These are phyloP conservation scores for Clinocottus analis DNA, from an alignment of 2,113 vertebrate species.

Conservation along the genomic window DNA sequence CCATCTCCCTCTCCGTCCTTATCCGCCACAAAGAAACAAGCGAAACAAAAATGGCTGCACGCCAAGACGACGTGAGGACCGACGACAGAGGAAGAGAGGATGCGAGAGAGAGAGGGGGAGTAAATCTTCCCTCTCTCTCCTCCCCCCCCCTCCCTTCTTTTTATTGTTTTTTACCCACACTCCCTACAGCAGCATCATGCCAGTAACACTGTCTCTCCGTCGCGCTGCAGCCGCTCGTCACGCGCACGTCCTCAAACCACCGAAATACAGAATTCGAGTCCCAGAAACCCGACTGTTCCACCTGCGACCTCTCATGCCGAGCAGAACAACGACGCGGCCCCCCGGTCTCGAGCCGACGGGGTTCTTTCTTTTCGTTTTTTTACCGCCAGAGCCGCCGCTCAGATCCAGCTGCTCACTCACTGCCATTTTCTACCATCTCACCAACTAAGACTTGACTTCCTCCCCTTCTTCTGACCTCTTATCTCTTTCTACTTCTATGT, in stretches of 20 bases:
- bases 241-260: slow-evolving; percentile 38
- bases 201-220: slow-evolving; percentile 67
- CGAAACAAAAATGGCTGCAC: slow-evolving; percentile 14
- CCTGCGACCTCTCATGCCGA: slow-evolving; percentile 21
- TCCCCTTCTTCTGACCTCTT: background rate
- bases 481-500: slow-evolving; percentile 32
- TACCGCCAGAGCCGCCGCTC: slow-evolving; percentile 10
- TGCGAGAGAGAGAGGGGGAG: background rate
- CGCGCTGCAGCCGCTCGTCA: slow-evolving; percentile 43
- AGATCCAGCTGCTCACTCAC: slow-evolving; percentile 61
- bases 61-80: slow-evolving; percentile 64
- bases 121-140: slow-evolving; percentile 7
- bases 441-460: background rate
- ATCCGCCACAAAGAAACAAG: slow-evolving; percentile 34
- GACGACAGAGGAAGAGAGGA: slow-evolving; percentile 57
- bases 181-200: slow-evolving; percentile 71
- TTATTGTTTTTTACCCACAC: slow-evolving; percentile 56
- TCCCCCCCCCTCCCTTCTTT: background rate
- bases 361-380: background rate
- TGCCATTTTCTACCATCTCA: slow-evolving; percentile 47
- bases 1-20: slow-evolving; percentile 30
- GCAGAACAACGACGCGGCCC: slow-evolving; percentile 42
- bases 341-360: slow-evolving; percentile 25
- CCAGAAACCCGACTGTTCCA: slow-evolving; percentile 40
- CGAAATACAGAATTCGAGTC: background rate